Conservation (phyloP, 2,113 vertebrate genomes). For the Percopsis transmontana region DNA sequence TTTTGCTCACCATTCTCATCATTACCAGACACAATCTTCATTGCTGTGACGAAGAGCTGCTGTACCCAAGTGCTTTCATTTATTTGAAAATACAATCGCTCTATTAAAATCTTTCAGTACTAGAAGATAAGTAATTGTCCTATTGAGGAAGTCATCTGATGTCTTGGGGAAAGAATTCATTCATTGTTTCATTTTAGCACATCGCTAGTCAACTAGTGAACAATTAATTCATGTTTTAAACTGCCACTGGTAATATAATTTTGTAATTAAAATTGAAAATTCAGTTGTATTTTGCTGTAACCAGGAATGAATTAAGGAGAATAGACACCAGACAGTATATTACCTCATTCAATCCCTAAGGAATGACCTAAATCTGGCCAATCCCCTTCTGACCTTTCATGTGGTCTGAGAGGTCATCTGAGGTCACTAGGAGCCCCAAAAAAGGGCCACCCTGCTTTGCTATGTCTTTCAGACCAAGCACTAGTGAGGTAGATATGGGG, state of each 20-base stretch:
- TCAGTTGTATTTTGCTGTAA: constrained; percentile 8
- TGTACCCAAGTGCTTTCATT: no score
- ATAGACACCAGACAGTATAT: constrained; percentile 48
- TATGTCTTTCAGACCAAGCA: constrained; percentile 5
- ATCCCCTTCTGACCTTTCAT: constrained; percentile 54
- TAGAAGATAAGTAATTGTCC: constrained; percentile 68
- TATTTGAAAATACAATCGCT: no score
- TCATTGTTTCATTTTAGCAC: no score
- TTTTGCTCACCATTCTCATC: neutral
- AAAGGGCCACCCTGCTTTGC: constrained; percentile 30
- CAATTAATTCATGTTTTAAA: constrained; percentile 28
- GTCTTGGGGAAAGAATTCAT: constrained; percentile 48
- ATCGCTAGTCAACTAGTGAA: no score
- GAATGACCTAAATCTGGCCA: constrained; percentile 65
- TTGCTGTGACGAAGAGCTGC: no score
- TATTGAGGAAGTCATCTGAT: constrained; percentile 41
- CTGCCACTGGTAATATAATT: neutral
- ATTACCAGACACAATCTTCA: constrained; percentile 44
- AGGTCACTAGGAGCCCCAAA: constrained; percentile 54
- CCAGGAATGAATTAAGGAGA: constrained; percentile 34
- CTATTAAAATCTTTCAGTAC: constrained; percentile 73
- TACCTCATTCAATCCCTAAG: constrained; percentile 51
- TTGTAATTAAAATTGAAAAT: neutral
- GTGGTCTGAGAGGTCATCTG: constrained; percentile 33
- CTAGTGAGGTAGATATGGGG: neutral